Percentiles rank a stretch among this genome's conserved stretches.
These are phyloP conservation scores for Ephialtes manifestator DNA, from an alignment of 2,888 invertebrate genomes.

Conservation along the genomic window DNA sequence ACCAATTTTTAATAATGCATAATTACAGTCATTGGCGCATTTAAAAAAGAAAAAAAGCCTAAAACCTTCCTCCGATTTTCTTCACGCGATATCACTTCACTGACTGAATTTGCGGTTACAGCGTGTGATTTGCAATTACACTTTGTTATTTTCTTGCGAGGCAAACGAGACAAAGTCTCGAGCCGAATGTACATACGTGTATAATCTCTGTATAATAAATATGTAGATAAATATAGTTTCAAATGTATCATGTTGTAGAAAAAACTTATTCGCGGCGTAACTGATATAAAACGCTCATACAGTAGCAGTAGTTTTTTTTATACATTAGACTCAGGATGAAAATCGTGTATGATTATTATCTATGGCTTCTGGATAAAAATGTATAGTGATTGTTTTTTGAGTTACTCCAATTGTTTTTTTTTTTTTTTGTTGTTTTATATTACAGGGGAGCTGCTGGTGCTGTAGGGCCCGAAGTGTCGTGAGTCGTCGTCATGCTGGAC, in stretches of 20 bases:
- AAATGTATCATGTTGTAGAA: conserved; percentile 20
- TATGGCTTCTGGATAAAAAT: conserved; percentile 48
- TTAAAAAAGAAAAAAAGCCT: neutral
- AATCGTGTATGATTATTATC: conserved; percentile 23
- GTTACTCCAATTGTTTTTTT: conserved; percentile 5
- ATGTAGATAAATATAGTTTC: conserved; percentile 65
- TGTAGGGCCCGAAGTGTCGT: conserved; percentile 62
- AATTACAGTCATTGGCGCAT: no score
- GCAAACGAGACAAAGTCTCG: conserved; percentile 1
- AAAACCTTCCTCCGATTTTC: neutral
- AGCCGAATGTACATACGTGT: conserved; percentile 60
- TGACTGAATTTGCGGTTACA: conserved; percentile 66
- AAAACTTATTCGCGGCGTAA: conserved; percentile 5
- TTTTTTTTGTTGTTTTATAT: no score
- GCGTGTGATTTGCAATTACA: conserved; percentile 14
- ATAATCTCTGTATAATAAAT: conserved; percentile 66
- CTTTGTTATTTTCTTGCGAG: conserved; percentile 13
- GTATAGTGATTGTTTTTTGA: neutral
- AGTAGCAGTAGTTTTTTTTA: neutral
- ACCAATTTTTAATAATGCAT: no score
- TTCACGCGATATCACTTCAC: conserved; percentile 27
- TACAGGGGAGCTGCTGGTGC: conserved; percentile 57
- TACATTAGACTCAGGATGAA: neutral
- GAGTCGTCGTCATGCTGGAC: conserved; percentile 69
- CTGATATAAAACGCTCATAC: neutral